Evolutionary conservation across 1,140 invertebrate species (phyloP).

Genomic region (Drosophila neocordata): DNA sequence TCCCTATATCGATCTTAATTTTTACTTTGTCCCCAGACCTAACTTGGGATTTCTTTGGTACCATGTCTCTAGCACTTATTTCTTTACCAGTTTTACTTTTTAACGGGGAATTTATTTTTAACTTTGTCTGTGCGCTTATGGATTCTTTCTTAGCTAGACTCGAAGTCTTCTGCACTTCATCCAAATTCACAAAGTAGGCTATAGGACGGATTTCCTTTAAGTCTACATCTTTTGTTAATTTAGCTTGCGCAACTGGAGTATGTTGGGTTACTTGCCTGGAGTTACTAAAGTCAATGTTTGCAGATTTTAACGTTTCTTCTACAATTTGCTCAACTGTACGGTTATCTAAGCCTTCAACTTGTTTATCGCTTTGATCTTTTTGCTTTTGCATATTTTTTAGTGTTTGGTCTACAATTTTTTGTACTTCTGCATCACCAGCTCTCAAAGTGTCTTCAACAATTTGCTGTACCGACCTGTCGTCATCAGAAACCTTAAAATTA

Average conservation of each 20-base stretch:
- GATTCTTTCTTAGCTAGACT: conserved; percentile 12
- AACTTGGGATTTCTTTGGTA: conserved; percentile 20
- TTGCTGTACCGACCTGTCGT: conserved; percentile 60
- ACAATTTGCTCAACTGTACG: conserved; percentile 62
- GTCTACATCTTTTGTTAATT: neutral
- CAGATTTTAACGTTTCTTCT: conserved; percentile 58
- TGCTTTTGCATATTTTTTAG: conserved; percentile 35
- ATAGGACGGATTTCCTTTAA: conserved; percentile 57
- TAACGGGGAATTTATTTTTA: conserved; percentile 10
- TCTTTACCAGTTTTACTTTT: conserved; percentile 9
- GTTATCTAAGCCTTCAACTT: conserved; percentile 7
- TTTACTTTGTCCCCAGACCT: conserved; percentile 28
- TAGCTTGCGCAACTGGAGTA: neutral
- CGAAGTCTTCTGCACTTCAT: conserved; percentile 30
- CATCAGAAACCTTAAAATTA: conserved; percentile 7
- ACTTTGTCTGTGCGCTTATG: conserved; percentile 21
- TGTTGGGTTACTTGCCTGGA: neutral
- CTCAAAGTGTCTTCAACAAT: conserved; percentile 70
- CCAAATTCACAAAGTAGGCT: conserved; percentile 71
- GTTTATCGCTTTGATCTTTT: neutral
- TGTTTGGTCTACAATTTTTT: conserved; percentile 66
- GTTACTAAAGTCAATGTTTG: neutral
- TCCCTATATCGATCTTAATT: conserved; percentile 16
- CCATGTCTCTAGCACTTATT: neutral
- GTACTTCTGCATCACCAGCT: conserved; percentile 62